Base-by-base conservation (phyloP, 2,888 invertebrate species). In the Drosophila infuscata region DNA sequence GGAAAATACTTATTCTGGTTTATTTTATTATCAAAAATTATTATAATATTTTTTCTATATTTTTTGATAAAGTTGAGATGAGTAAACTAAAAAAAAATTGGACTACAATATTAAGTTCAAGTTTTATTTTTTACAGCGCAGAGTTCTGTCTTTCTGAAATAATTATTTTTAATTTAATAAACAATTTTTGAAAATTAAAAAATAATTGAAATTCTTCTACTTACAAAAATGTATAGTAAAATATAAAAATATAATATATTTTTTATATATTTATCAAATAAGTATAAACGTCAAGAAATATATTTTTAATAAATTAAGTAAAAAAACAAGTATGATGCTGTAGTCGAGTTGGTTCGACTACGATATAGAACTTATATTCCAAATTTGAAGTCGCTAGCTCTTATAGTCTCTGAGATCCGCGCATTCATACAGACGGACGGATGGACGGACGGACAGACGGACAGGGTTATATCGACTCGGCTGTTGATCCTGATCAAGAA, bases 71-170 rank as follows among this genome's bases (percentile, higher is more conserved):
- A n/a, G n/a, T n/a, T n/a, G n/a, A n/a, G n/a, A n/a, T n/a, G n/a
- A n/a, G n/a, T n/a, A n/a, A 1, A 3, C 20, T 43, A 0, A 46
- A 20, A 3, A 20, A 43, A 12, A 0, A 20, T 6, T 3, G 11
- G 3, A 12, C 12, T 1, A 3, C 7, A 46, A 12, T 2, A 7
- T 20, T 6, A 20, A 0, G 20, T 20, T 1, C 0, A 43, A 43
- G 7, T 2, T 20, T 46, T 20, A 20, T 20, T 20, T 7, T 0
- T 3, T 7, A 1, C 20, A 12, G 7, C 1, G 9, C 1, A n/a
- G 6, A 11, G 11, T 12, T 43, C 3, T 0, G 0, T 6, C 1
- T 12, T 46, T 12, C 7, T 2, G 12, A 46, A 46, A 20, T 0
- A 2, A 7, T 20, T 25, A 46, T 8, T 46, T 25, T 46, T 8